These are phyloP conservation scores for Ischnura elegans DNA, from an alignment of 2,888 invertebrate species.

Conservation along the genomic window DNA sequence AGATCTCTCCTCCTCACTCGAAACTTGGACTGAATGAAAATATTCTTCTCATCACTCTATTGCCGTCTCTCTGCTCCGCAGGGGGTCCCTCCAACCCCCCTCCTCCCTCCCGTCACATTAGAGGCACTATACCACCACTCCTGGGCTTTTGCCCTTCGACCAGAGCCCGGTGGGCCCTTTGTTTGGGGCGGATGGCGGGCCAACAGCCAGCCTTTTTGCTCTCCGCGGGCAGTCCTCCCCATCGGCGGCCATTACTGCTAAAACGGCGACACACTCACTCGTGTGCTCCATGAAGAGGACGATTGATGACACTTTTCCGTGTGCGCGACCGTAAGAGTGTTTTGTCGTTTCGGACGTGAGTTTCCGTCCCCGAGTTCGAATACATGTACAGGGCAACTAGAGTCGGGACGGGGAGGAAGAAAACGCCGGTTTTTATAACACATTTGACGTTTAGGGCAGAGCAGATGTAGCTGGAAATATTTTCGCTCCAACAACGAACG, in stretches of 20 bases:
- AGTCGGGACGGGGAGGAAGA: background rate
- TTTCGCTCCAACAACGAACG: conserved; percentile 24
- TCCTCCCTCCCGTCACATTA: background rate
- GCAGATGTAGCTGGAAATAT: conserved; percentile 60
- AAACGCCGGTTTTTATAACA: conserved; percentile 40
- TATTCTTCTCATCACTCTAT: conserved; percentile 28
- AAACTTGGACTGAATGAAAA: conserved; percentile 37
- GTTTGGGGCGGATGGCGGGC: background rate
- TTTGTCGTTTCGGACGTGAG: conserved; percentile 52
- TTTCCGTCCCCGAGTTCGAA: conserved; percentile 55
- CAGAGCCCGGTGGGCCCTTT: conserved; percentile 42
- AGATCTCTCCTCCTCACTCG: background rate
- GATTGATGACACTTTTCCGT: conserved; percentile 47
- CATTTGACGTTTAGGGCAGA: conserved; percentile 55
- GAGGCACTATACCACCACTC: background rate
- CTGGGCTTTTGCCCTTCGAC: conserved; percentile 7
- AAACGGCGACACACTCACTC: conserved; percentile 29
- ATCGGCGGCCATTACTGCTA: conserved; percentile 57
- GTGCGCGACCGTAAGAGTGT: conserved; percentile 43
- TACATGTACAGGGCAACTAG: background rate
- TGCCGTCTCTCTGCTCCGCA: background rate
- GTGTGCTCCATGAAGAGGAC: background rate
- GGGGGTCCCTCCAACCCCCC: no score
- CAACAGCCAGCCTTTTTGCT: background rate
- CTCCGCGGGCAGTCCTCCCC: conserved; percentile 59